These are phyloP conservation scores for Lepidurus couesii DNA, from an alignment of 1,140 invertebrate genomes.

Conservation along the genomic window DNA sequence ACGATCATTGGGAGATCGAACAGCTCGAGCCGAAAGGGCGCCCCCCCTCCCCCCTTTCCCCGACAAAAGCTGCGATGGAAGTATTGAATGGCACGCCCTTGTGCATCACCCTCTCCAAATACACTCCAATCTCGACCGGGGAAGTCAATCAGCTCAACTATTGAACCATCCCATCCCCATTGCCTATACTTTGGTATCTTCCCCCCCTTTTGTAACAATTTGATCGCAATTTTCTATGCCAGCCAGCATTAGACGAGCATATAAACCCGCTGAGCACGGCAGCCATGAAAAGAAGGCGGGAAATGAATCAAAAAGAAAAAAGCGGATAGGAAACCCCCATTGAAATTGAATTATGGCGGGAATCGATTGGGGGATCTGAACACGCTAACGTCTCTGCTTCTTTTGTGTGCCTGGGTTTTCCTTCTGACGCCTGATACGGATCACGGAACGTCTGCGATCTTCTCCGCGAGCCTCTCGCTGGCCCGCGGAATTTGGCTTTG, in stretches of 20 bases:
- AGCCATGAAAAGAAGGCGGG: background rate
- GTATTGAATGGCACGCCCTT: conserved; percentile 4
- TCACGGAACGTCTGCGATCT: conserved; percentile 11
- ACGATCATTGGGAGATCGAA: conserved; percentile 14
- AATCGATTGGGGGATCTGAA: background rate
- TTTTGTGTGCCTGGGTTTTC: background rate
- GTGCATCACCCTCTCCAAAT: conserved; percentile 18
- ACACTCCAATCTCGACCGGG: conserved; percentile 3
- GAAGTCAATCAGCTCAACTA: conserved; percentile 16
- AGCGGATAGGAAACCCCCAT: background rate
- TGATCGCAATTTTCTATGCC: conserved; percentile 1
- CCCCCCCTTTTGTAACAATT: background rate
- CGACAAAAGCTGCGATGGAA: conserved; percentile 18
- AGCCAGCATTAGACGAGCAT: background rate
- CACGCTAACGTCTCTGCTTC: background rate
- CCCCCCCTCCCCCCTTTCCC: background rate
- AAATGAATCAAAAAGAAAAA: background rate
- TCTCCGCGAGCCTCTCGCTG: background rate
- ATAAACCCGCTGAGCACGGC: background rate
- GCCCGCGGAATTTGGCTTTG: background rate
- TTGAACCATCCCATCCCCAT: conserved; percentile 4
- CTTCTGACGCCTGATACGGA: conserved; percentile 17
- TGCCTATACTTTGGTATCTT: conserved; percentile 6
- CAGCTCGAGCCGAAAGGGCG: background rate
- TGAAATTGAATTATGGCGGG: background rate